Evolutionary conservation across 2,113 vertebrate species (phyloP), one percentile per base, ranked within the genome.

Genomic region (Daphoenositta chrysoptera): DNA sequence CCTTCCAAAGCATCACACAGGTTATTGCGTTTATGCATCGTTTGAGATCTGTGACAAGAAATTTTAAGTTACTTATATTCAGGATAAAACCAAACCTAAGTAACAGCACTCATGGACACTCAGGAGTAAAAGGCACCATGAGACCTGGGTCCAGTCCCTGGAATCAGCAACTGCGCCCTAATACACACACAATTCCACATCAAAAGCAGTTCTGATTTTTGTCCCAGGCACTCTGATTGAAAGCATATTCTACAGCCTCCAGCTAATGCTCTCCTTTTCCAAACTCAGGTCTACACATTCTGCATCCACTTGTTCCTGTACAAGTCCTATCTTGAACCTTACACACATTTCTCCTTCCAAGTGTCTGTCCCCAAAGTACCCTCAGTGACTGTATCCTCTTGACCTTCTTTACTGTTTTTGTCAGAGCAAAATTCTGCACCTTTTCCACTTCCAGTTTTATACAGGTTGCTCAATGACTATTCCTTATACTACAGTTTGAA

Each of bases 11-110:
- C 31, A 23, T 15, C 42, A 27, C 21, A 18, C 44, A 83, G 13
- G 26, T 22, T 72, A 2, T 2, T 2, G 3, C 5, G 13, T 40
- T 71, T 17, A 30, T 14, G n/a, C 16, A 27, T 3, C 0, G 0
- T 18, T 26, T 23, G 44, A 71, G 53, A 53, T 10, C 39, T 60
- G 45, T 13, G 23, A 78, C 45, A 78, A 78, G 39, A 39, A 69
- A 69, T 27, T 45, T 77, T 33, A 51, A 68, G 44, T 35, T 27
- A 58, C 7, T 60, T 53, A 28, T 6, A 60, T 3, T 33, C 14
- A 60, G 22, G 14, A 69, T 69, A 28, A 69, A 77, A 37, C 17
- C 27, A 86, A 66, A 51, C 22, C 11, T 37, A 42, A 51, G 27
- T 9, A 28, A 56, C 27, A 86, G 33, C 18, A 33, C 3, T 51